A percentile compares a stretch with the other conserved stretches of the same genome.
Evolutionary conservation across 2,888 invertebrate genomes (phyloP).

Genomic region (Lochmaea capreae): DNA sequence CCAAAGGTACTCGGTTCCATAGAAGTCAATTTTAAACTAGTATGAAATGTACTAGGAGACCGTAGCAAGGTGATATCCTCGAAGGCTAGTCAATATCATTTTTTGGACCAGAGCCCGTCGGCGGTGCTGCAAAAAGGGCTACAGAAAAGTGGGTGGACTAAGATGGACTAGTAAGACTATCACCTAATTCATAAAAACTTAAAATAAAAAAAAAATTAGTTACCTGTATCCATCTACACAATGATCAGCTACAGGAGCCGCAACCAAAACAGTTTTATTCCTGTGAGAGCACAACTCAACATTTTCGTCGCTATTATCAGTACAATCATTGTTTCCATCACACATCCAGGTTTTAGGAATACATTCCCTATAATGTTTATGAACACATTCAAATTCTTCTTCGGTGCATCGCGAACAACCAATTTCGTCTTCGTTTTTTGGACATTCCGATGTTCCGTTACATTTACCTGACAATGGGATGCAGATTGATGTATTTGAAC

Average conservation of each 20-base stretch:
- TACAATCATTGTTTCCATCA: constrained; percentile 75
- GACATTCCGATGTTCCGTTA: constrained; percentile 75
- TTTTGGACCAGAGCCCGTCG: no score
- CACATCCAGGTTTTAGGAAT: constrained; percentile 71
- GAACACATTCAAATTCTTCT: constrained; percentile 69
- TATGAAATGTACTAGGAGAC: no score
- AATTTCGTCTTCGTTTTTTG: constrained; percentile 77
- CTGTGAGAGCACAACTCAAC: constrained; percentile 41
- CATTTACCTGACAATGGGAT: constrained; percentile 68
- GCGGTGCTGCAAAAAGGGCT: no score
- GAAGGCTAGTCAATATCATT: no score
- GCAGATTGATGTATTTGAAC: constrained; percentile 67
- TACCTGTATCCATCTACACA: constrained; percentile 66
- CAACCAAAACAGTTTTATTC: constrained; percentile 17
- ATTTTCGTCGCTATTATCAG: constrained; percentile 78
- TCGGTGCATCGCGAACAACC: constrained; percentile 64
- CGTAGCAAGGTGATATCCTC: no score
- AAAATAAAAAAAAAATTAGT: not conserved
- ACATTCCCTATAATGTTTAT: constrained; percentile 67
- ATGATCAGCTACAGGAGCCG: constrained; percentile 38
- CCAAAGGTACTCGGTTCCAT: no score
- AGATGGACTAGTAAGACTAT: no score
- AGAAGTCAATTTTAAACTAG: no score
- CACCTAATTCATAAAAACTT: no score
- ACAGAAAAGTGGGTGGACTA: no score